phyloP scores from a whole-genome alignment of 2,888 invertebrate species.

The Amiota minor region DNA sequence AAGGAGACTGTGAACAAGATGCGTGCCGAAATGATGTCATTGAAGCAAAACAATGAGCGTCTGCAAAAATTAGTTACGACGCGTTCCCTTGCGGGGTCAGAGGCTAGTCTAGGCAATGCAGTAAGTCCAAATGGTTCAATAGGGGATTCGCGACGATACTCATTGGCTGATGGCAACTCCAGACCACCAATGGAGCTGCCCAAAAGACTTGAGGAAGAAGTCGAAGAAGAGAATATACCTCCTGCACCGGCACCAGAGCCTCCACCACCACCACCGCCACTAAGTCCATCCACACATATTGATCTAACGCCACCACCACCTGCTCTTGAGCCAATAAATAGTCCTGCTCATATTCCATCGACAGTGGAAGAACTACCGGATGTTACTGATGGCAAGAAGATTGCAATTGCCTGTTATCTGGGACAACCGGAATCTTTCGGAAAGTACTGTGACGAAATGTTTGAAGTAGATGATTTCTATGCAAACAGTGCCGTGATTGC shows the following conservation, averaged over 20 bases:
- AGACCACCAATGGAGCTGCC: slow-evolving; percentile 74
- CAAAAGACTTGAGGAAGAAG: slow-evolving; percentile 70
- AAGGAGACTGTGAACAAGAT: slow-evolving; percentile 97
- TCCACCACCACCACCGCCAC: slow-evolving; percentile 69
- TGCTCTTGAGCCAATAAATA: slow-evolving; percentile 68
- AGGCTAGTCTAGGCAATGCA: slow-evolving; percentile 76
- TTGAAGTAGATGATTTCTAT: slow-evolving; percentile 79
- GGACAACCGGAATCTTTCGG: slow-evolving; percentile 87
- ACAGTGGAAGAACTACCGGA: slow-evolving; percentile 78
- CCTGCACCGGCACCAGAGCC: slow-evolving; percentile 73
- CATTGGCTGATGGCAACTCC: slow-evolving; percentile 76
- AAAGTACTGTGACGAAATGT: slow-evolving; percentile 80
- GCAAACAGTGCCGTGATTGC: slow-evolving; percentile 75
- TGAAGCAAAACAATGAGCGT: slow-evolving; percentile 97
- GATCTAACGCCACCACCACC: slow-evolving; percentile 73
- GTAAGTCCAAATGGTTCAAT: slow-evolving; percentile 73
- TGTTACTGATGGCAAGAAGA: slow-evolving; percentile 88
- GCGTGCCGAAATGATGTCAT: slow-evolving; percentile 94
- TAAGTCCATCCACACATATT: slow-evolving; percentile 72
- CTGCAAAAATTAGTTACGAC: slow-evolving; percentile 89
- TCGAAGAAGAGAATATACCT: slow-evolving; percentile 72
- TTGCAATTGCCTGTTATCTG: slow-evolving; percentile 89
- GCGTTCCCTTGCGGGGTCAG: slow-evolving; percentile 78
- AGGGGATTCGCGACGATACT: slow-evolving; percentile 77
- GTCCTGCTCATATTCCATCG: slow-evolving; percentile 69